A percentile compares a stretch with the other conserved stretches of the same genome.
These are phyloP conservation scores for Serilophus lunatus DNA, from an alignment of 2,113 vertebrate species.

Conservation along the genomic window DNA sequence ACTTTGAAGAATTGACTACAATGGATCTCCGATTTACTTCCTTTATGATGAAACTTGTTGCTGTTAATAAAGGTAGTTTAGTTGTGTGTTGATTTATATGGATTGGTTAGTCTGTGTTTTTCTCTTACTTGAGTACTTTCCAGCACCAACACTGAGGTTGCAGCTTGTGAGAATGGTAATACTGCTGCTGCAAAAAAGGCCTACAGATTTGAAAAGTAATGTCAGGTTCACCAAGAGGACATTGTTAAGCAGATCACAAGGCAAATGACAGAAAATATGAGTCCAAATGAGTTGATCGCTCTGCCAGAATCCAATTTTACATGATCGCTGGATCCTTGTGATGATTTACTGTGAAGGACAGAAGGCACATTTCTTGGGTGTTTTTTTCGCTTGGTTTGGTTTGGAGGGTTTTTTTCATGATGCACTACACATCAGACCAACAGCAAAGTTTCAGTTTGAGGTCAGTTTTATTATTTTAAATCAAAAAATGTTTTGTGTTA, in stretches of 20 bases:
- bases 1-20: neutral
- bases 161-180: neutral
- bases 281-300: slow-evolving; percentile 31
- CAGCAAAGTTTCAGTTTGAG: neutral
- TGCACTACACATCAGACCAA: neutral
- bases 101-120: neutral
- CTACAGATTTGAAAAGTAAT: neutral
- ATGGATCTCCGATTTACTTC: neutral
- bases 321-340: neutral
- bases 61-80: neutral
- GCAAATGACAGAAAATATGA: neutral
- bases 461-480: neutral
- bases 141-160: neutral
- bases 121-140: neutral
- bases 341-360: neutral
- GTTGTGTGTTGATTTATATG: neutral
- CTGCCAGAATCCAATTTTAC: slow-evolving; percentile 1
- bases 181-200: neutral
- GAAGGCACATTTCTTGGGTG: neutral
- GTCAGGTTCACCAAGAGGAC: slow-evolving; percentile 24
- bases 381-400: too few relatives aligned
- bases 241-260: slow-evolving; percentile 29
- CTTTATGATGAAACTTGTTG: neutral
- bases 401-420: neutral
- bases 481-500: neutral